A percentile compares a stretch with the other conserved stretches of the same genome.
phyloP scores from a whole-genome alignment of 2,888 invertebrate genomes.

The Orchesella flavescens region DNA sequence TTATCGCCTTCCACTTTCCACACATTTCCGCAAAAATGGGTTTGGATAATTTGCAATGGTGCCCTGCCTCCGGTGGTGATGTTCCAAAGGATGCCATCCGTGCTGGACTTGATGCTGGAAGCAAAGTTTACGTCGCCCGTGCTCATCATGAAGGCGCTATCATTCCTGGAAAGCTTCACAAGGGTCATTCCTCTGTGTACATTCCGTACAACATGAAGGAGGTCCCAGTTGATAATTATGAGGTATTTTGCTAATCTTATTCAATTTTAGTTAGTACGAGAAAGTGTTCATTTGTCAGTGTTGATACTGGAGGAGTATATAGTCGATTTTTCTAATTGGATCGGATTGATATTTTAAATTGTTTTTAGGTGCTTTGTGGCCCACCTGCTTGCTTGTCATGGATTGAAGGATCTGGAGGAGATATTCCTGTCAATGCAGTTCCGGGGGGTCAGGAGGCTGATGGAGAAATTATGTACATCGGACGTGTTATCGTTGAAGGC shows the following conservation, averaged over 20 bases:
- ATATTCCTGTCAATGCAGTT: conserved; percentile 60
- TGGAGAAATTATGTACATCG: conserved; percentile 66
- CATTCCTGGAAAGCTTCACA: conserved; percentile 64
- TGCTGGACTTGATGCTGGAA: conserved; percentile 59
- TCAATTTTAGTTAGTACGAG: not conserved
- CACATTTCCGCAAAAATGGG: no score
- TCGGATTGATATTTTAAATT: conserved; percentile 4
- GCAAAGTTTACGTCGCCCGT: conserved; percentile 64
- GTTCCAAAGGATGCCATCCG: conserved; percentile 57
- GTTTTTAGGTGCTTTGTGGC: conserved; percentile 44
- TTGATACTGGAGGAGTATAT: no score
- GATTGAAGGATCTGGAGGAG: conserved; percentile 48
- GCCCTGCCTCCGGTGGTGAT: conserved; percentile 35
- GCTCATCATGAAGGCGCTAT: conserved; percentile 57
- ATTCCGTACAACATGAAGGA: conserved; percentile 62
- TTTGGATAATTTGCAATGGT: conserved; percentile 50
- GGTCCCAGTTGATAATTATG: conserved; percentile 41
- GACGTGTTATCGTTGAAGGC: conserved; percentile 61
- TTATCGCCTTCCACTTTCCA: not conserved
- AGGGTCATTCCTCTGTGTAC: conserved; percentile 53
- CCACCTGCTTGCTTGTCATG: conserved; percentile 63
- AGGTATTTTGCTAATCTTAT: conserved; percentile 14
- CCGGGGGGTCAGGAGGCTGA: conserved; percentile 59
- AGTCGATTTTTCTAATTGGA: no score
- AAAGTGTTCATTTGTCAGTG: not conserved